phyloP scores from a whole-genome alignment of 2,888 invertebrate genomes.

The Nysson spinosus region DNA sequence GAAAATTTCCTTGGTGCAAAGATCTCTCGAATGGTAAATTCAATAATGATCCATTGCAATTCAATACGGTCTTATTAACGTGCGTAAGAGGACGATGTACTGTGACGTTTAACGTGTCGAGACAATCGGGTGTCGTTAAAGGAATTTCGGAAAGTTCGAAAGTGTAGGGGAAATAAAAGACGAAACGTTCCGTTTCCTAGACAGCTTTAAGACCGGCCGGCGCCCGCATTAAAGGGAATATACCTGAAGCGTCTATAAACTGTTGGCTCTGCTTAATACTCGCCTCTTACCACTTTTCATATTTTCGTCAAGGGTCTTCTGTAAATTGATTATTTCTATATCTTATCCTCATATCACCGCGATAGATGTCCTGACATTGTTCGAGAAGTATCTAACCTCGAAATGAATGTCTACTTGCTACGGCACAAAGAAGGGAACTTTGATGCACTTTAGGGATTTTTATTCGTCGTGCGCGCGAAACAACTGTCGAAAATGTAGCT shows the following conservation, averaged over 20 bases:
- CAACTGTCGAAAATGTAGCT: constrained; percentile 36
- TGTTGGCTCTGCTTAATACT: constrained; percentile 7
- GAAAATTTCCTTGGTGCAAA: no score
- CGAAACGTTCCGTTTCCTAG: constrained; percentile 16
- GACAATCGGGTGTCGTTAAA: not conserved
- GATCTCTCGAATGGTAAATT: no score
- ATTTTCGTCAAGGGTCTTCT: no score
- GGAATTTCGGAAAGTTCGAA: not conserved
- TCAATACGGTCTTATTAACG: not conserved
- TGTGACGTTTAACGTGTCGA: not conserved
- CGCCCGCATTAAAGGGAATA: constrained; percentile 72
- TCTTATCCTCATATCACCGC: no score
- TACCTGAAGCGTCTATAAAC: constrained; percentile 45
- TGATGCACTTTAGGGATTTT: not conserved
- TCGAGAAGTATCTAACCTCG: not conserved
- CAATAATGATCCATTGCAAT: no score
- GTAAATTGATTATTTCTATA: no score
- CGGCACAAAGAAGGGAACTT: not conserved
- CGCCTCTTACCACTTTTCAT: not conserved
- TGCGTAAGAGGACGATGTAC: not conserved
- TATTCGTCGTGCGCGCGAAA: not conserved
- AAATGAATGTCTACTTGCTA: constrained; percentile 16
- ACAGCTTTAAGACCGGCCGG: constrained; percentile 66
- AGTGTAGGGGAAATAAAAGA: not conserved
- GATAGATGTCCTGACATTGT: no score